Conservation (phyloP, 1,140 invertebrate genomes). For the Maniola jurtina region DNA sequence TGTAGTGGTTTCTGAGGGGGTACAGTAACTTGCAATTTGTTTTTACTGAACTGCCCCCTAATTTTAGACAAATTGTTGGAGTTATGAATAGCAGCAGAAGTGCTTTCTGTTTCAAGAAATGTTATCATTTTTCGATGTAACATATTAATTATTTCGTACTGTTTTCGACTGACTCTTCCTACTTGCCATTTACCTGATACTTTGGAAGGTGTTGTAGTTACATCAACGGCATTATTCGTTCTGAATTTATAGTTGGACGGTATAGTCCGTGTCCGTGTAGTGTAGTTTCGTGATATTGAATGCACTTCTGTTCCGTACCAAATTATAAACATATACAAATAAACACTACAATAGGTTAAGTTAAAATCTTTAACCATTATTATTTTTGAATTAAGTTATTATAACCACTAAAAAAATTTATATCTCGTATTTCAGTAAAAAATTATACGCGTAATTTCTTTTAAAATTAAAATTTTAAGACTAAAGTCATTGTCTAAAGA, state of each 20-base stretch:
- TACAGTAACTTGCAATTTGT: constrained; percentile 9
- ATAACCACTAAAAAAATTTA: too few species aligned
- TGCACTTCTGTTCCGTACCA: neutral
- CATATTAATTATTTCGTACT: constrained; percentile 60
- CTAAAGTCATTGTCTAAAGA: too few species aligned
- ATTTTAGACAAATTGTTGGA: constrained; percentile 1
- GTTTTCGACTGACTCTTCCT: constrained; percentile 48
- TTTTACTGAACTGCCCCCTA: constrained; percentile 5
- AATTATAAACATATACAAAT: neutral
- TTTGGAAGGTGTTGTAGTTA: neutral
- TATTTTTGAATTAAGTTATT: too few species aligned
- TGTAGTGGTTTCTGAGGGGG: neutral
- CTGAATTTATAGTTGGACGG: neutral
- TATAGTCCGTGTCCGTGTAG: neutral
- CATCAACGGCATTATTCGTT: neutral
- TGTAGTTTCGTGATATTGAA: neutral
- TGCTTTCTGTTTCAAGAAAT: constrained; percentile 40
- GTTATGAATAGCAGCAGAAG: neutral
- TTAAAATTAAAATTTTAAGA: too few species aligned
- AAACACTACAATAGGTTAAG: too few species aligned
- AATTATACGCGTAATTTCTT: too few species aligned
- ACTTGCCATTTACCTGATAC: constrained; percentile 41
- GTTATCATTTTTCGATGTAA: constrained; percentile 57
- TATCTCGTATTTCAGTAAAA: too few species aligned
- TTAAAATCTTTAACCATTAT: too few species aligned